phyloP scores from a whole-genome alignment of 2,888 invertebrate species.

The Anorthoa munda region DNA sequence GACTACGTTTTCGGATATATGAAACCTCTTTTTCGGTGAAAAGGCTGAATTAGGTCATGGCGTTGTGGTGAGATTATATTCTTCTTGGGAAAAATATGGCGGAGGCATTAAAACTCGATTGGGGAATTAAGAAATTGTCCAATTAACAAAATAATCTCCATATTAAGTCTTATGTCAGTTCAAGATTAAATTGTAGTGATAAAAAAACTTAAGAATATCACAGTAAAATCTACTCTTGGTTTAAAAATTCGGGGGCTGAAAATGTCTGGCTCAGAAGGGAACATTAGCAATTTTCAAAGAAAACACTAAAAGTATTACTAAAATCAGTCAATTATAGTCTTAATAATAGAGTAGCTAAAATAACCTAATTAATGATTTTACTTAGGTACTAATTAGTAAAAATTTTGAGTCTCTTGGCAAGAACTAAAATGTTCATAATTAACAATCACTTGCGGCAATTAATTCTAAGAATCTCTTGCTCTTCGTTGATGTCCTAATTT shows the following conservation, averaged over 20 bases:
- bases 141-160: neutral
- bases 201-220: neutral
- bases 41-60: conserved; percentile 33
- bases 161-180: neutral
- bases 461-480: conserved; percentile 10
- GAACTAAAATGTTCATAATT: conserved; percentile 19
- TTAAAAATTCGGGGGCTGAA: neutral
- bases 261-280: neutral
- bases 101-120: neutral
- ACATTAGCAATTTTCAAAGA: neutral
- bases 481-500: conserved; percentile 32
- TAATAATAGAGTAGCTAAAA: conserved; percentile 9
- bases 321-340: neutral
- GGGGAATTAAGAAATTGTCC: neutral
- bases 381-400: conserved; percentile 11
- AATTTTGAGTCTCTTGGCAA: conserved; percentile 10
- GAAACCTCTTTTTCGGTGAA: conserved; percentile 30
- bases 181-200: neutral
- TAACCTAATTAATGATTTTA: neutral
- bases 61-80: neutral
- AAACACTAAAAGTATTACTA: neutral
- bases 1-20: conserved; percentile 48
- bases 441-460: conserved; percentile 13
- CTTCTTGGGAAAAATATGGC: neutral
- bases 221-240: neutral